Base-by-base conservation (phyloP, 2,113 vertebrate genomes). In the Vireo altiloquus region DNA sequence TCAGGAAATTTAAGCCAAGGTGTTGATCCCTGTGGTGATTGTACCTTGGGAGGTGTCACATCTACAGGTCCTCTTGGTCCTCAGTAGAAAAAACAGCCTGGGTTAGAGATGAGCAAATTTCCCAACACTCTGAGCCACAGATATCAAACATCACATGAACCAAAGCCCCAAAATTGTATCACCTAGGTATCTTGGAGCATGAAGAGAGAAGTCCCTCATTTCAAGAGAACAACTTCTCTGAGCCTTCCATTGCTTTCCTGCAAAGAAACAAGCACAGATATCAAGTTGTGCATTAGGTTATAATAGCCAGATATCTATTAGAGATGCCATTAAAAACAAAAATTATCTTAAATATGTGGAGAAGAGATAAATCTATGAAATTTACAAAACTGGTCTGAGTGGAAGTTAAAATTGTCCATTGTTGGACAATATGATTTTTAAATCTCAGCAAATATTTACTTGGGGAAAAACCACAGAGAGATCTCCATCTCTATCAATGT, bases 401-500 rank as follows among this genome's bases (percentile, higher is more conserved):
- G 68, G 9, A 82, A 79, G 20, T 71, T 76, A 61, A 72, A 61
- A 54, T 65, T 90, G 37, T 33, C 35, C 42, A 47, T 52, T 3
- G 0, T 56, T 89, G 89, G 66, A 61, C 21, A 40, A 25, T 42
- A 10, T 46, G 46, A 75, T 91, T 90, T 75, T 59, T 92, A 87
- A 83, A 87, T 78, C 53, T 89, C 85, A 68, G 54, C 53, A 95
- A 91, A 79, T 95, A 95, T 83, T 92, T 88, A 93, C 64, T 59
- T 59, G 42, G 24, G 27, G 28, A 92, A 94, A 89, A 37, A 78
- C 60, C 37, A 71, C 6, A 17, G 60, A 79, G 53, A 86, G 17
- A 66, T 94, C 94, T 93, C 35, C 39, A 81, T 13, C 54, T 72
- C 24, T 72, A 22, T 84, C 85, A 84, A 35, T 72, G 68, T 63